phyloP scores from a whole-genome alignment of 2,113 vertebrate genomes.

The Sceloporus undulatus region DNA sequence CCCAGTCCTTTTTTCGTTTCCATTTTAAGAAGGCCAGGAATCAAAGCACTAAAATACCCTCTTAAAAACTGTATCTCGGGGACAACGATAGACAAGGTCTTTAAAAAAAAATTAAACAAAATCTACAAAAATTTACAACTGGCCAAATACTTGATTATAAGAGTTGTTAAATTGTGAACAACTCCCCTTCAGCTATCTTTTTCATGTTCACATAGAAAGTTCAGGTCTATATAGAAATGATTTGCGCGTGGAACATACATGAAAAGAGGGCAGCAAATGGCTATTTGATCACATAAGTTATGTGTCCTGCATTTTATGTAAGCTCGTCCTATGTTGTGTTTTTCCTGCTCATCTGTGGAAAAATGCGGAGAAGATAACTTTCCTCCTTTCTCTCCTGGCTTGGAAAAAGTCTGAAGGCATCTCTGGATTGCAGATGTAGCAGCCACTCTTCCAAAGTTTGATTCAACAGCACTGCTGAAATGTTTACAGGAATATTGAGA shows the following conservation, averaged over 20 bases:
- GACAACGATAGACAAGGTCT: not conserved
- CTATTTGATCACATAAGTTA: not conserved
- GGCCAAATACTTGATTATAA: not conserved
- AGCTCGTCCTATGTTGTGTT: no score
- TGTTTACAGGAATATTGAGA: not conserved
- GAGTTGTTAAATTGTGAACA: not conserved
- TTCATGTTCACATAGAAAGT: not conserved
- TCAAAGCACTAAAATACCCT: not conserved
- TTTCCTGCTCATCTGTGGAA: no score
- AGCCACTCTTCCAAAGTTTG: no score
- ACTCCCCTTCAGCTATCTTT: not conserved
- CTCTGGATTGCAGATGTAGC: no score
- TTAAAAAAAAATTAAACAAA: not conserved
- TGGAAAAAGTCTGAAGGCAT: no score
- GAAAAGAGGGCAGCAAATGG: not conserved
- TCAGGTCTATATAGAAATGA: not conserved
- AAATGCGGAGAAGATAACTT: no score
- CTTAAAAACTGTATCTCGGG: no score
- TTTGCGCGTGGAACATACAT: not conserved
- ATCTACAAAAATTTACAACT: not conserved
- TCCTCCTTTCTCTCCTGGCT: no score
- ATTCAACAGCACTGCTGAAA: no score
- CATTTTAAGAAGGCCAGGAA: not conserved
- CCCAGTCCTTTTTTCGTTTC: not conserved
- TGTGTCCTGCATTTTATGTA: no score